phyloP scores from a whole-genome alignment of 2,888 invertebrate genomes.

The Orchesella flavescens region DNA sequence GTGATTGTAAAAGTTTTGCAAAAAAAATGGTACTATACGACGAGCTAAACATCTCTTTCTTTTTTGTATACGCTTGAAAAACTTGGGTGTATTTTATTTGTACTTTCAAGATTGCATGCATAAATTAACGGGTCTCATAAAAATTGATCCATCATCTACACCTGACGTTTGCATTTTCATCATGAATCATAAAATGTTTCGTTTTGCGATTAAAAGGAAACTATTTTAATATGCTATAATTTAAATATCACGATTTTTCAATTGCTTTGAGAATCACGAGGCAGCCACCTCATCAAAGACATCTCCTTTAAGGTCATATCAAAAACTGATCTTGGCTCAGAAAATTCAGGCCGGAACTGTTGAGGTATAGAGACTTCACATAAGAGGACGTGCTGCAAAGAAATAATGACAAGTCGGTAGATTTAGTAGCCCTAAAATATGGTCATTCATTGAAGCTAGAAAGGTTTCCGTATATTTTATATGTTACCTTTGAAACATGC shows the following conservation, averaged over 20 bases:
- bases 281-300: constrained; percentile 64
- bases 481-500: constrained; percentile 66
- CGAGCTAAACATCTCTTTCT: not conserved
- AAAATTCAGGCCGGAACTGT: constrained; percentile 57
- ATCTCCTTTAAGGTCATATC: constrained; percentile 66
- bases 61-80: constrained; percentile 27
- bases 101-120: constrained; percentile 20
- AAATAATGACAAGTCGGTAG: too few relatives aligned
- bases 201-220: too few relatives aligned
- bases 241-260: not conserved
- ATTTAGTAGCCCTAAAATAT: too few relatives aligned
- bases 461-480: too few relatives aligned
- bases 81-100: constrained; percentile 14
- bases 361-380: constrained; percentile 68
- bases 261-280: constrained; percentile 37
- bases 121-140: not conserved
- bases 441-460: too few relatives aligned
- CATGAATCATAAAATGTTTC: too few relatives aligned
- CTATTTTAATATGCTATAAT: too few relatives aligned
- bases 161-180: too few relatives aligned
- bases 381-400: constrained; percentile 60
- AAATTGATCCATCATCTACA: too few relatives aligned
- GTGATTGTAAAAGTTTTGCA: not conserved
- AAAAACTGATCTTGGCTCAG: constrained; percentile 69
- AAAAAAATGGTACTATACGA: constrained; percentile 18